These are phyloP conservation scores for Dromiciops gliroides DNA, from an alignment of 2,113 vertebrate genomes.

Conservation along the genomic window DNA sequence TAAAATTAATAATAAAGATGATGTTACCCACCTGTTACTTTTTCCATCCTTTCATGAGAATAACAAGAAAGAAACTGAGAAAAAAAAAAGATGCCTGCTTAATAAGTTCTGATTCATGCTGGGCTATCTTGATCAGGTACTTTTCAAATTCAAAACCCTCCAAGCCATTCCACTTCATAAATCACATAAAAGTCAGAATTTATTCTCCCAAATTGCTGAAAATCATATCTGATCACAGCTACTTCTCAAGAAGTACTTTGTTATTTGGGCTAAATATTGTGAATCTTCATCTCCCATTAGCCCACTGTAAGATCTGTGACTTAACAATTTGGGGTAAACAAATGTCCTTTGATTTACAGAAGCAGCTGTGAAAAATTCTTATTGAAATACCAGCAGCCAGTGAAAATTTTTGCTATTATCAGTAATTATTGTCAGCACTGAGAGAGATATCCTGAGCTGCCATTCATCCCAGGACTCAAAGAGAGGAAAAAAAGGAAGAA, in stretches of 20 bases:
- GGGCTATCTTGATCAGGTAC: not conserved
- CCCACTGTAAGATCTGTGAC: not conserved
- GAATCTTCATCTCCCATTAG: not conserved
- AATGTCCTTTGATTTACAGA: not conserved
- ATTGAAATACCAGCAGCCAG: not conserved
- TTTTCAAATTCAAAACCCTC: not conserved
- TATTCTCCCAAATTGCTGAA: not conserved
- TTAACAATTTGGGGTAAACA: not conserved
- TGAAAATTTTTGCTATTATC: not conserved
- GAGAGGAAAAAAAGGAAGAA: not conserved
- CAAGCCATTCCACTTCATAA: slow-evolving; percentile 2
- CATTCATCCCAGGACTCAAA: not conserved
- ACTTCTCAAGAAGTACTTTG: not conserved
- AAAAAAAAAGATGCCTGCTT: not conserved
- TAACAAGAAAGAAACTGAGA: not conserved
- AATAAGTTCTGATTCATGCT: slow-evolving; percentile 2
- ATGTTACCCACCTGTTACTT: not conserved
- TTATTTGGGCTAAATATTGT: not conserved
- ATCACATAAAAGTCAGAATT: not conserved
- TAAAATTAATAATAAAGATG: not conserved
- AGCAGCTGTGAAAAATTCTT: not conserved
- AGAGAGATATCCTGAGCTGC: slow-evolving; percentile 8
- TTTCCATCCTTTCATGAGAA: not conserved
- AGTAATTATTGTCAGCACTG: not conserved
- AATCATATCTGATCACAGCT: slow-evolving; percentile 12